Conservation (phyloP, 2,113 vertebrate species). For the Pedetes capensis region DNA sequence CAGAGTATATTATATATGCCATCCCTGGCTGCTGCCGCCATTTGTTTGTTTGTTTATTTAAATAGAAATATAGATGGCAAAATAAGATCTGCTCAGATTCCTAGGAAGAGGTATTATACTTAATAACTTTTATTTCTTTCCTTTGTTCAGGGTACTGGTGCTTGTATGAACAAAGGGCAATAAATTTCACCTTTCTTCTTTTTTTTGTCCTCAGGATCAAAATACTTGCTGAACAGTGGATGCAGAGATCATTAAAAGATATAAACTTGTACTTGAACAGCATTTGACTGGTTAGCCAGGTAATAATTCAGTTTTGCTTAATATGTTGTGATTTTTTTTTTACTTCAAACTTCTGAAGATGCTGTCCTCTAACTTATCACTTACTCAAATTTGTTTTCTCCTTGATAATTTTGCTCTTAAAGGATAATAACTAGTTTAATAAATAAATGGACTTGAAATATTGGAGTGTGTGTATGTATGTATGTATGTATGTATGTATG, state of each 20-base stretch:
- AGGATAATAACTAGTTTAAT: background rate
- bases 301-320: conserved; percentile 61
- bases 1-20: background rate
- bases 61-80: background rate
- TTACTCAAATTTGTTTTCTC: conserved; percentile 27
- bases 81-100: background rate
- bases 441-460: background rate
- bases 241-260: conserved; percentile 62
- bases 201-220: conserved; percentile 65
- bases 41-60: background rate
- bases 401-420: background rate
- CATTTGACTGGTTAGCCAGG: conserved; percentile 61
- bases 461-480: background rate
- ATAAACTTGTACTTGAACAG: conserved; percentile 36
- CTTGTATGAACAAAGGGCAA: conserved; percentile 29
- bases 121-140: background rate
- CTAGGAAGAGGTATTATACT: background rate
- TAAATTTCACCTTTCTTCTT: background rate
- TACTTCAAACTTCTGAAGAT: background rate
- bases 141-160: too few relatives aligned
- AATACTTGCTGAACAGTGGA: conserved; percentile 58
- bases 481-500: too few relatives aligned
- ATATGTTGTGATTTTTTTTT: conserved; percentile 9
- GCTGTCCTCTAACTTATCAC: background rate
- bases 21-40: too few relatives aligned